phyloP scores from a whole-genome alignment of 2,888 invertebrate species.

The Eilema depressum region DNA sequence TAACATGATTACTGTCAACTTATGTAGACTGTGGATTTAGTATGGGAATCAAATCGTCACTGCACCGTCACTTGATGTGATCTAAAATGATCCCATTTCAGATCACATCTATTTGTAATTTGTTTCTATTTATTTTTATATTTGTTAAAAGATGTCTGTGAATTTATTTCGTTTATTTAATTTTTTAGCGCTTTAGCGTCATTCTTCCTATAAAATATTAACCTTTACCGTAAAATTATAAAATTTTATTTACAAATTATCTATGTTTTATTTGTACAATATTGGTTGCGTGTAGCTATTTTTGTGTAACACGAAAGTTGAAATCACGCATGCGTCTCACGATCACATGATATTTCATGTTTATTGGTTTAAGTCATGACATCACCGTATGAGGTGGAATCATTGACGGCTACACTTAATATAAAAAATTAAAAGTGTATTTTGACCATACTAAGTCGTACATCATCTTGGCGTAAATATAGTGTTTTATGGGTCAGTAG shows the following conservation, averaged over 20 bases:
- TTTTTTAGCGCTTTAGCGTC: too few species aligned
- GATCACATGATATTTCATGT: slow-evolving; percentile 80
- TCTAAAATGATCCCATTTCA: slow-evolving; percentile 44
- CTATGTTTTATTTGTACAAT: slow-evolving; percentile 63
- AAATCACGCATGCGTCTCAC: slow-evolving; percentile 75
- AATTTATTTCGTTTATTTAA: neutral
- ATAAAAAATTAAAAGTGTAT: slow-evolving; percentile 77
- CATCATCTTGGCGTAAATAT: slow-evolving; percentile 64
- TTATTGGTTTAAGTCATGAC: slow-evolving; percentile 84
- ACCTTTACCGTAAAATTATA: slow-evolving; percentile 24
- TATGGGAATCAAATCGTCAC: slow-evolving; percentile 64
- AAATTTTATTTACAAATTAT: slow-evolving; percentile 56
- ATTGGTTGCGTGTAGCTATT: slow-evolving; percentile 73
- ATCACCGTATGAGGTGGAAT: slow-evolving; percentile 80
- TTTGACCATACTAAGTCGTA: slow-evolving; percentile 71
- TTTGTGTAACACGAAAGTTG: slow-evolving; percentile 68
- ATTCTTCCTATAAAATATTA: neutral
- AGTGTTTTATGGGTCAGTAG: slow-evolving; percentile 68
- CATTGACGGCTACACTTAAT: slow-evolving; percentile 75
- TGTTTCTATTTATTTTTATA: neutral
- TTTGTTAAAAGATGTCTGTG: neutral
- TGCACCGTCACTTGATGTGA: slow-evolving; percentile 59
- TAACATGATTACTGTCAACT: slow-evolving; percentile 84
- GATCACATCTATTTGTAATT: neutral
- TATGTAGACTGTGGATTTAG: slow-evolving; percentile 62